Evolutionary conservation across 2,113 vertebrate species (phyloP).

Genomic region (Pygathrix nemaeus): DNA sequence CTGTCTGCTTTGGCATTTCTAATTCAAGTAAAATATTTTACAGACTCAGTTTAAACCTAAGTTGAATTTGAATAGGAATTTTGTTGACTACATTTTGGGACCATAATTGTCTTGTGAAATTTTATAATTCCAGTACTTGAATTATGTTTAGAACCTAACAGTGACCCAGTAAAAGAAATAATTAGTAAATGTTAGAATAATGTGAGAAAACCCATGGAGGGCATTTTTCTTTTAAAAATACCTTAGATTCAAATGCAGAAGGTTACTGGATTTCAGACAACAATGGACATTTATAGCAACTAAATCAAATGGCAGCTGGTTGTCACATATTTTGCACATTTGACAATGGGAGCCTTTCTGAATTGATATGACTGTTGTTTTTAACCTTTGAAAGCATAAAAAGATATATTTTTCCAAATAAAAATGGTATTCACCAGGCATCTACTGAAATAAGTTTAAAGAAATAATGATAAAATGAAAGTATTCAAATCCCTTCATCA

Average conservation of each 20-base stretch:
- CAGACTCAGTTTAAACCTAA: not conserved
- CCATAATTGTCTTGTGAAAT: not conserved
- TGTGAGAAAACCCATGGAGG: not conserved
- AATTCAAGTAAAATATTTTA: slow-evolving; percentile 6
- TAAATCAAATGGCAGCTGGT: not conserved
- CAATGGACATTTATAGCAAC: not conserved
- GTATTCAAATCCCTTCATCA: not conserved
- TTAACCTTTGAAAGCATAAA: slow-evolving; percentile 25
- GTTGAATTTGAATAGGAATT: not conserved
- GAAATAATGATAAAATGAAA: not conserved
- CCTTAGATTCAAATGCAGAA: not conserved
- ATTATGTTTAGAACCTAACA: not conserved
- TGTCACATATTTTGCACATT: not conserved
- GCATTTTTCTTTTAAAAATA: not conserved
- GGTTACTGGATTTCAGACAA: not conserved
- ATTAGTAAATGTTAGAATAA: not conserved
- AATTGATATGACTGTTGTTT: slow-evolving; percentile 11
- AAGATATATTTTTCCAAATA: not conserved
- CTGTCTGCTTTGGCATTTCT: not conserved
- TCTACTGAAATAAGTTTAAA: not conserved
- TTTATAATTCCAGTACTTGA: not conserved
- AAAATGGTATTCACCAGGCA: not conserved
- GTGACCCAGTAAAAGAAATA: not conserved
- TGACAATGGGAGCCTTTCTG: not conserved
- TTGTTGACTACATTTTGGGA: not conserved